Conservation (phyloP, 2,888 invertebrate genomes). For the Tribolium freemani region DNA sequence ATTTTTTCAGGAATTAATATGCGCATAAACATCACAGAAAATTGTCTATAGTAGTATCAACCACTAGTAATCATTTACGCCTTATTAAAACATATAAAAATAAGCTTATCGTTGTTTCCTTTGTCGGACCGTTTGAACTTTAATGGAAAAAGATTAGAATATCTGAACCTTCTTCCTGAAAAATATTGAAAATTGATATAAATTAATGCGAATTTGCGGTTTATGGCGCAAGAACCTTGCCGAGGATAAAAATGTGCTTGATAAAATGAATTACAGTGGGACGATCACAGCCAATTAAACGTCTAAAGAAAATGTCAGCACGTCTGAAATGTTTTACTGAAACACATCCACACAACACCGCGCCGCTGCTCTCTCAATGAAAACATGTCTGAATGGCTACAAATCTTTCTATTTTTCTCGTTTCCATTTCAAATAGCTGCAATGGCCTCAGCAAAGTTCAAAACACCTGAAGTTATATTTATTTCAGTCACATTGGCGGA, state of each 20-base stretch:
- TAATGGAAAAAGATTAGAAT: not conserved
- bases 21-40: constrained; percentile 1
- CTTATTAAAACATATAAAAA: constrained; percentile 7
- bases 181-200: not conserved
- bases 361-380: constrained; percentile 33
- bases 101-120: constrained; percentile 1
- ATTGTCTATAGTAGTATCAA: not conserved
- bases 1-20: constrained; percentile 20
- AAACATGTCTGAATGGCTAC: constrained; percentile 40
- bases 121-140: constrained; percentile 1
- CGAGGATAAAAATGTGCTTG: not conserved
- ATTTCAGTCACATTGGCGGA: constrained; percentile 56
- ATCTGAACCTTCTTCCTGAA: not conserved
- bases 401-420: constrained; percentile 37
- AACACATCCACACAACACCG: constrained; percentile 7
- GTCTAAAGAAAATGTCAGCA: constrained; percentile 25
- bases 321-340: constrained; percentile 19
- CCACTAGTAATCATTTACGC: constrained; percentile 23
- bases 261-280: not conserved
- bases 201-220: not conserved
- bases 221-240: not conserved
- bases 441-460: constrained; percentile 54
- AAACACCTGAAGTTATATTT: constrained; percentile 62
- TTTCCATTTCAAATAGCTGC: constrained; percentile 27
- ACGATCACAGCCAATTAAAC: constrained; percentile 26